Evolutionary conservation across 2,797 vertebrate species (phyloP).

Genomic region (Lophura swinhoii): DNA sequence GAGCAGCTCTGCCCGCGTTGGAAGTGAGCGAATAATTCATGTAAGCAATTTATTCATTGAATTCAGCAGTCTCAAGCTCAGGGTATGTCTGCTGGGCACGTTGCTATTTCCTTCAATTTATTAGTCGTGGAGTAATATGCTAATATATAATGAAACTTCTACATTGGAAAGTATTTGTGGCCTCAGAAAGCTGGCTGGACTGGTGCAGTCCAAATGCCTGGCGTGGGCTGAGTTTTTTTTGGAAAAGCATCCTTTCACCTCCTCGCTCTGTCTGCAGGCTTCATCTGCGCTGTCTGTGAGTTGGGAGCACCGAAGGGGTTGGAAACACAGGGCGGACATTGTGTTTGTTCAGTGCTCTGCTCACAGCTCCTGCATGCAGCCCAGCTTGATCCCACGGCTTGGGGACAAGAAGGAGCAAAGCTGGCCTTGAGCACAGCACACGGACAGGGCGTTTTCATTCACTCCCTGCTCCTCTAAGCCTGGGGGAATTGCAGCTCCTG

Average conservation of each 20-base stretch:
- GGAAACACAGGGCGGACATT: not conserved
- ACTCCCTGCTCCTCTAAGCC: not conserved
- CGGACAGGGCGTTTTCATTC: not conserved
- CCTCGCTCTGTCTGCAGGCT: not conserved
- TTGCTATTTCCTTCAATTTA: conserved; percentile 31
- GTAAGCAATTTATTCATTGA: conserved; percentile 34
- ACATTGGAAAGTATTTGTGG: not conserved
- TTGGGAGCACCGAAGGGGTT: not conserved
- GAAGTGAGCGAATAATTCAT: conserved; percentile 8
- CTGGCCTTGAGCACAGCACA: accelerated
- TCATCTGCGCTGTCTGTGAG: not conserved
- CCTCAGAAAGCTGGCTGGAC: not conserved
- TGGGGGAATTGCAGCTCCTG: not conserved
- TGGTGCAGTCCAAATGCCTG: not conserved
- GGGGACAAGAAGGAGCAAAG: not conserved
- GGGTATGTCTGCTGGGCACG: conserved; percentile 21
- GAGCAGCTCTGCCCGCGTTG: accelerated
- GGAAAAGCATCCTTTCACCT: not conserved
- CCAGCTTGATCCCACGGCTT: not conserved
- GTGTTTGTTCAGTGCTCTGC: not conserved
- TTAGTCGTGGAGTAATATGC: not conserved
- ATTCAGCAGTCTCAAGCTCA: not conserved
- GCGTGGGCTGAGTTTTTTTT: not conserved
- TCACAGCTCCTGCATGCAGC: not conserved
- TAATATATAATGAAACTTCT: not conserved